phyloP scores from a whole-genome alignment of 2,797 vertebrate genomes.

The Sphaeramia orbicularis region DNA sequence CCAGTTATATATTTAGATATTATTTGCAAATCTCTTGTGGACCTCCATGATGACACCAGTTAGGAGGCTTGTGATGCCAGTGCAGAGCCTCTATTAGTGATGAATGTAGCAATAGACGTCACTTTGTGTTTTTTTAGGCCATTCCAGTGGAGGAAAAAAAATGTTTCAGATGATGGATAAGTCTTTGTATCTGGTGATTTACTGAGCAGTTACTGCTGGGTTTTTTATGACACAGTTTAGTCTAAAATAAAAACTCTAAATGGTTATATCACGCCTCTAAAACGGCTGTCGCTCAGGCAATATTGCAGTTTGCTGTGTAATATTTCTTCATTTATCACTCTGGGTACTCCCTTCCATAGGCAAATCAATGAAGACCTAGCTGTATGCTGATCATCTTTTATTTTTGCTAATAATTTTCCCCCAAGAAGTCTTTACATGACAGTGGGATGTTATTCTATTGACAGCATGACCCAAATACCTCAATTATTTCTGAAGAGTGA shows the following conservation, averaged over 20 bases:
- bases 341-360: slow-evolving; percentile 34
- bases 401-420: slow-evolving; percentile 53
- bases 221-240: slow-evolving; percentile 67
- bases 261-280: slow-evolving; percentile 56
- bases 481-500: slow-evolving; percentile 48
- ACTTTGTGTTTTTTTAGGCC: slow-evolving; percentile 30
- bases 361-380: slow-evolving; percentile 58
- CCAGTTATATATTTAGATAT: slow-evolving; percentile 49
- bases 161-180: slow-evolving; percentile 58
- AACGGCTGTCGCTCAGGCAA: slow-evolving; percentile 49
- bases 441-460: slow-evolving; percentile 55
- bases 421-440: slow-evolving; percentile 46
- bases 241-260: slow-evolving; percentile 62
- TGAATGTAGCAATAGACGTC: slow-evolving; percentile 40
- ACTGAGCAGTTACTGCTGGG: slow-evolving; percentile 50
- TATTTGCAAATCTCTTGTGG: slow-evolving; percentile 57
- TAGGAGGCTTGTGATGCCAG: slow-evolving; percentile 13
- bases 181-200: slow-evolving; percentile 58
- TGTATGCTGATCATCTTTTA: slow-evolving; percentile 59
- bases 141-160: slow-evolving; percentile 19
- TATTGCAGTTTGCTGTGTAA: slow-evolving; percentile 46
- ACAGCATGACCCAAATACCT: slow-evolving; percentile 68
- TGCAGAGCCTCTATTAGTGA: slow-evolving; percentile 14
- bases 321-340: slow-evolving; percentile 62
- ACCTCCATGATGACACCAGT: slow-evolving; percentile 23